Base-by-base conservation (phyloP, 2,888 invertebrate genomes). In the Tipula vernalis region DNA sequence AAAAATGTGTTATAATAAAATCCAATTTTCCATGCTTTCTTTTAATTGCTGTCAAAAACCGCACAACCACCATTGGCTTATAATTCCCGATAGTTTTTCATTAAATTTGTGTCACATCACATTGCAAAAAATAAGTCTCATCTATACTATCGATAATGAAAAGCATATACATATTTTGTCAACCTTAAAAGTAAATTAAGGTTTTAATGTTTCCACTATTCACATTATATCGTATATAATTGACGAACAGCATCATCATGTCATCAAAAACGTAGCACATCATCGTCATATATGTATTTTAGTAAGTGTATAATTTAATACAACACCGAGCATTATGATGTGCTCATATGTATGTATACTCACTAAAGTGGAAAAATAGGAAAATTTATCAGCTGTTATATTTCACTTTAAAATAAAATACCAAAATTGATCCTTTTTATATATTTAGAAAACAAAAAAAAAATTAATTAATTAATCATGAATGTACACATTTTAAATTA, bases 301-400 rank as follows among this genome's bases (percentile, higher is more conserved):
- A 6, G 39, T 39, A 39, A 5, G 39, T 51, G 6, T 15, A 8
- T 51, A n/a, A 5, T n/a, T 3, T 51, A 51, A 71, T 71, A 71
- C 28, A 28, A 2, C 8, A 51, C 51, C 15, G 51, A 51, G 51
- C 28, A 28, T 28, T 28, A 28, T 28, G 28, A 28, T 51, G 5
- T 51, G 51, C 28, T 28, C 28, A 18, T 57, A 28, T 28, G 18
- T 71, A 71, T 71, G 71, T 28, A 71, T 28, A 28, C 71, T 71
- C 71, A 71, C 28, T 28, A 71, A 71, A 71, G 71, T 71, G 71
- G 71, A 71, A 71, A 71, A 71, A 71, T 71, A 28, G 28, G 28
- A 71, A 71, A 71, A 71, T 39, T 39, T 84, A 84, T 84, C 84
- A 84, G 84, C 84, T 84, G 84, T 84, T 84, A 84, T 39, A n/a